Conservation (phyloP, 1,140 invertebrate species). For the Drosophila bifasciata region DNA sequence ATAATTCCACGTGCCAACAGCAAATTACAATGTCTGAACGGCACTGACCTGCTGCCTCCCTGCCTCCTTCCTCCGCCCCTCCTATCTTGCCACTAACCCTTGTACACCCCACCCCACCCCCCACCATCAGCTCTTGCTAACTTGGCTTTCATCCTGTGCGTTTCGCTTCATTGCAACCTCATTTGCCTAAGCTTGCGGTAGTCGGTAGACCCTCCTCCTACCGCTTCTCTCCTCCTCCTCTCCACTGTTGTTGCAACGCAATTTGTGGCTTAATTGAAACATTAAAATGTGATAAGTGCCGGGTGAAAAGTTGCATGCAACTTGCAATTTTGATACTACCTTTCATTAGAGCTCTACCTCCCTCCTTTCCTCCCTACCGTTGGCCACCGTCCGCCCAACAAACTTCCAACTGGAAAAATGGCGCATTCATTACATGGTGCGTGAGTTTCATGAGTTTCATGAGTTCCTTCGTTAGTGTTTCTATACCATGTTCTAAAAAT, state of each 20-base stretch:
- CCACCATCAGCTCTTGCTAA: slow-evolving; percentile 18
- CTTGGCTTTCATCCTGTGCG: slow-evolving; percentile 61
- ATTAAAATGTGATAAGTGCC: slow-evolving; percentile 84
- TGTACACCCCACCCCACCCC: slow-evolving; percentile 8
- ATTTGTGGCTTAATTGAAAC: slow-evolving; percentile 83
- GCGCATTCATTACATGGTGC: neutral
- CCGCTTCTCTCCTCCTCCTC: neutral
- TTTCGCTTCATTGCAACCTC: slow-evolving; percentile 72
- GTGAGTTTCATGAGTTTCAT: too few species aligned
- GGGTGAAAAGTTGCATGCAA: slow-evolving; percentile 76
- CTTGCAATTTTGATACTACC: slow-evolving; percentile 48
- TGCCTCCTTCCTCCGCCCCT: neutral
- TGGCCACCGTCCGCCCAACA: slow-evolving; percentile 3
- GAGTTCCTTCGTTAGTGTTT: too few species aligned
- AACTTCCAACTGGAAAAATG: neutral
- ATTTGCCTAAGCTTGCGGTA: slow-evolving; percentile 58
- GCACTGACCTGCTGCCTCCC: neutral
- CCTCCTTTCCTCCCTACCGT: too few species aligned
- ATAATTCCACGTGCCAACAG: slow-evolving; percentile 60
- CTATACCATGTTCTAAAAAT: too few species aligned
- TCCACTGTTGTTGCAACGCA: slow-evolving; percentile 63
- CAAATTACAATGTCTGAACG: slow-evolving; percentile 32
- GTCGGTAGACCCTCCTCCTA: slow-evolving; percentile 55
- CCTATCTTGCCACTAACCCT: neutral
- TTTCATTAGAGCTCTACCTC: too few species aligned